A percentile compares a stretch with the other conserved stretches of the same genome.
These are phyloP conservation scores for Dicentrarchus labrax DNA, from an alignment of 2,113 vertebrate species.

Conservation along the genomic window DNA sequence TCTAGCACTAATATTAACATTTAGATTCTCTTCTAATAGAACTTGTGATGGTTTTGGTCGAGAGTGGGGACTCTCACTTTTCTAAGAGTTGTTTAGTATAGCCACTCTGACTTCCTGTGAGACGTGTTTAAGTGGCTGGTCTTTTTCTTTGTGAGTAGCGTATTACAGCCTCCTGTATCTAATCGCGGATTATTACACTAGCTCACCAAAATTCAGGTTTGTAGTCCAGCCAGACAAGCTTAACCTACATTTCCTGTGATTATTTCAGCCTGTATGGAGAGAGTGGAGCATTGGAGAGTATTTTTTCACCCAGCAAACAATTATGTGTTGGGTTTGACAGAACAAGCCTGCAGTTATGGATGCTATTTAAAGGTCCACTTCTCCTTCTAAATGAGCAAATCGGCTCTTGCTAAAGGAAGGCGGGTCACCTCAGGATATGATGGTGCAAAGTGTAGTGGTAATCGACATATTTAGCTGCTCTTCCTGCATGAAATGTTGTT, in stretches of 20 bases:
- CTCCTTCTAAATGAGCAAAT: constrained; percentile 18
- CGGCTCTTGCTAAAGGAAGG: neutral
- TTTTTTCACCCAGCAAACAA: constrained; percentile 21
- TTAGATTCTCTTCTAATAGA: neutral
- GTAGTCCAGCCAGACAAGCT: constrained; percentile 6
- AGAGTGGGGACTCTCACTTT: neutral
- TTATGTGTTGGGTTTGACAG: constrained; percentile 43
- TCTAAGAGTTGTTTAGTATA: no score
- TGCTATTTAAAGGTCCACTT: constrained; percentile 60
- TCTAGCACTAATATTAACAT: neutral
- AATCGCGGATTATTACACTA: constrained; percentile 1
- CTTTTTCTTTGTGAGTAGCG: no score
- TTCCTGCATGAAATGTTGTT: constrained; percentile 20
- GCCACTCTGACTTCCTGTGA: neutral
- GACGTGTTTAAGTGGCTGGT: neutral
- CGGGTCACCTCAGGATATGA: constrained; percentile 16
- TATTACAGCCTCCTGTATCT: neutral
- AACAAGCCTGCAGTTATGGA: constrained; percentile 54
- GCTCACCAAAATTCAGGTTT: constrained; percentile 16
- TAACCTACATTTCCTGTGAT: constrained; percentile 46
- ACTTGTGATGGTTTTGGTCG: neutral
- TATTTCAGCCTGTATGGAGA: constrained; percentile 3
- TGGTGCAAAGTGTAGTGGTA: neutral
- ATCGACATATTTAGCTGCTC: constrained; percentile 33
- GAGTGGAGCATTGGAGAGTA: neutral